These are phyloP conservation scores for Rutpela maculata DNA, from an alignment of 2,888 invertebrate species.

Conservation along the genomic window DNA sequence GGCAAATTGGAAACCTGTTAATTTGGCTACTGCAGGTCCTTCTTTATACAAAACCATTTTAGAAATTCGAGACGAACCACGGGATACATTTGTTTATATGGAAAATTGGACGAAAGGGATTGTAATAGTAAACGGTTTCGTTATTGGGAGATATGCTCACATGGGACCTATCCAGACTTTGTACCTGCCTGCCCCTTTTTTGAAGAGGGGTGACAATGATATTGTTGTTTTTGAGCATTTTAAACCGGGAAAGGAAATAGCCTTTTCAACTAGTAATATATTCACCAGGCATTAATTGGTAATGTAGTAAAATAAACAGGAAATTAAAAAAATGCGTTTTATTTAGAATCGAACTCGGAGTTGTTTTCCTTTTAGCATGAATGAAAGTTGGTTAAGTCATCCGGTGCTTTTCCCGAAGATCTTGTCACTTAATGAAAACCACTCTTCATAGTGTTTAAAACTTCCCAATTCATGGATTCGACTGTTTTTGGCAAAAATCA, in stretches of 20 bases:
- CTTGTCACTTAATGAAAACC: no score
- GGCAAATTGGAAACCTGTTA: conserved; percentile 62
- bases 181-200: conserved; percentile 87
- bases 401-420: no score
- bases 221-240: conserved; percentile 72
- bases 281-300: conserved; percentile 47
- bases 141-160: conserved; percentile 87
- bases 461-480: no score
- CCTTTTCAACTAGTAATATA: conserved; percentile 62
- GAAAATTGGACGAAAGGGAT: conserved; percentile 92
- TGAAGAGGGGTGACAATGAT: conserved; percentile 75
- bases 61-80: conserved; percentile 72
- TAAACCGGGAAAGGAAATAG: conserved; percentile 56
- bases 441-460: no score
- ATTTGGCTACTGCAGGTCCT: conserved; percentile 72
- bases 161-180: conserved; percentile 89
- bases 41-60: conserved; percentile 77
- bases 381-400: no score
- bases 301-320: no score
- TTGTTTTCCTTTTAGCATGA: no score
- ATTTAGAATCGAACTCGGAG: no score
- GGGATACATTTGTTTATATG: conserved; percentile 87
- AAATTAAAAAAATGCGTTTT: no score
- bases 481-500: no score
- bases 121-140: conserved; percentile 89